Conservation (phyloP, 1,140 invertebrate genomes). For the Leguminivora glycinivorella region DNA sequence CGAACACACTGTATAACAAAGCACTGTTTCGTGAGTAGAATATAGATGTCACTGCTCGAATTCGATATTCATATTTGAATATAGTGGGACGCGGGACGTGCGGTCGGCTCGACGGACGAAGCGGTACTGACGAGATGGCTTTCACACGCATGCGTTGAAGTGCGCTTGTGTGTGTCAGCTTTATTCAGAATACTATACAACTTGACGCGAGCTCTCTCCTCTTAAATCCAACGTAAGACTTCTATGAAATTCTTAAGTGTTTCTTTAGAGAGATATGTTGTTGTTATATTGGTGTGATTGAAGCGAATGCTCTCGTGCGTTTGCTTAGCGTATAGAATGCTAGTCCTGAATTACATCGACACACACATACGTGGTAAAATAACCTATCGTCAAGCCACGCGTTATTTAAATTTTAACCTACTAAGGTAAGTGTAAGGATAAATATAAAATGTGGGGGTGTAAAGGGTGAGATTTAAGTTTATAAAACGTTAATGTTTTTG, state of each 20-base stretch:
- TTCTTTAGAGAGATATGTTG: neutral
- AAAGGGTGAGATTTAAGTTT: conserved; percentile 54
- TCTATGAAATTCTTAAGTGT: neutral
- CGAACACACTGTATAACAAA: conserved; percentile 8
- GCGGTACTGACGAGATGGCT: conserved; percentile 51
- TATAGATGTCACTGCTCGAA: conserved; percentile 41
- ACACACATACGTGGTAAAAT: conserved; percentile 66
- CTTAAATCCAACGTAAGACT: neutral
- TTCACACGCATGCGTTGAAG: conserved; percentile 55
- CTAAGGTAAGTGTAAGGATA: conserved; percentile 33
- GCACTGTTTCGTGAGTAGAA: neutral
- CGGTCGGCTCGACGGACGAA: conserved; percentile 41
- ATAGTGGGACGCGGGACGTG: conserved; percentile 51
- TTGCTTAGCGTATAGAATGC: neutral
- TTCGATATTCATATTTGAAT: conserved; percentile 59
- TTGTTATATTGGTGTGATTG: neutral
- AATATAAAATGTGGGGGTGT: conserved; percentile 30
- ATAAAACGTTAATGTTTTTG: conserved; percentile 48
- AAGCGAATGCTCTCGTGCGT: neutral
- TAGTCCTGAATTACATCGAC: conserved; percentile 43
- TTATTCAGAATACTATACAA: neutral
- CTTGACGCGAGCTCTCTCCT: neutral
- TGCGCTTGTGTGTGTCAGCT: conserved; percentile 40
- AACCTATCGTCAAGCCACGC: conserved; percentile 45
- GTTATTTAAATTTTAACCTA: conserved; percentile 27